Conservation (phyloP, 2,797 vertebrate genomes). For the Coracias cyanogaster region DNA sequence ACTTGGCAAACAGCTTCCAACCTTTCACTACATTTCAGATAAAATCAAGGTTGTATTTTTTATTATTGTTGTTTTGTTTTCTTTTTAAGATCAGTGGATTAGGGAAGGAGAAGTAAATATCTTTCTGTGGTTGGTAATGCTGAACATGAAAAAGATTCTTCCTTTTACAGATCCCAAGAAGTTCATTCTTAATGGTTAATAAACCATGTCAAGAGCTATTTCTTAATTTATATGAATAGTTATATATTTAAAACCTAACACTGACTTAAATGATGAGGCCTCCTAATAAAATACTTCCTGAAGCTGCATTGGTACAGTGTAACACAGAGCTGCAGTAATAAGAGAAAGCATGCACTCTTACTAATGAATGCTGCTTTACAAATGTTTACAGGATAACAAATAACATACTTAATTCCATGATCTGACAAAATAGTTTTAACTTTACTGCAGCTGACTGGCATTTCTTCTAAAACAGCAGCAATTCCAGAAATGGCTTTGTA, state of each 20-base stretch:
- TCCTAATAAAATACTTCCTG: slow-evolving; percentile 30
- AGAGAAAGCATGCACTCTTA: background rate
- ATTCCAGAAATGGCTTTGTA: slow-evolving; percentile 18
- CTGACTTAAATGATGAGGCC: background rate
- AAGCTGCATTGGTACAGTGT: background rate
- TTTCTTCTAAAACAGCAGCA: background rate
- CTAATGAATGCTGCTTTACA: background rate
- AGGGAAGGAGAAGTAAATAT: background rate
- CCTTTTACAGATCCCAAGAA: background rate
- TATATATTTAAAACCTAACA: slow-evolving; percentile 13
- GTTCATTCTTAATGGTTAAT: background rate
- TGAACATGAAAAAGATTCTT: background rate
- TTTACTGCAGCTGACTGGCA: slow-evolving; percentile 2
- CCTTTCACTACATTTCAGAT: slow-evolving; percentile 37
- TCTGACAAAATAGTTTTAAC: slow-evolving; percentile 2
- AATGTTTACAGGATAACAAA: slow-evolving; percentile 33
- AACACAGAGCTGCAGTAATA: background rate
- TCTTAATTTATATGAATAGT: slow-evolving; percentile 3
- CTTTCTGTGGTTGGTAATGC: background rate
- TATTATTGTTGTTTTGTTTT: too few species aligned
- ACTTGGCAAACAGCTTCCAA: slow-evolving; percentile 31
- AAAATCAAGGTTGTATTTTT: background rate
- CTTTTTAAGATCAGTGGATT: background rate
- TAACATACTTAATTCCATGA: background rate
- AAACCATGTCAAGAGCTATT: background rate